Conservation (phyloP, 2,113 vertebrate genomes). For the Hemicordylus capensis region DNA sequence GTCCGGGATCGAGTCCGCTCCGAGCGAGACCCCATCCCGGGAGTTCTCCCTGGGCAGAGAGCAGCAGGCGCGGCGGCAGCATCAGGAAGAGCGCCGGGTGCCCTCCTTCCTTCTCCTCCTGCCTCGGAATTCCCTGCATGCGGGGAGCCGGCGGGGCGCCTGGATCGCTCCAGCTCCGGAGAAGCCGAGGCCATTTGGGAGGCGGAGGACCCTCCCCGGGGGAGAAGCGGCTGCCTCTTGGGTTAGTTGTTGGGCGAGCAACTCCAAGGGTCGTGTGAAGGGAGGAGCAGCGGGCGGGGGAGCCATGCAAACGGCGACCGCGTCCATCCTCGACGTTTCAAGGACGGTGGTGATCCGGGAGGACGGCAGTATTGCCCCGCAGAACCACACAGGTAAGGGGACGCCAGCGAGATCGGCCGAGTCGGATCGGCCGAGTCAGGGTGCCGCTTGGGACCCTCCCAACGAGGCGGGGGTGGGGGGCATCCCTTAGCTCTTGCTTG, state of each 20-base stretch:
- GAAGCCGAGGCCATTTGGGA: not conserved
- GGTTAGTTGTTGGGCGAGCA: not conserved
- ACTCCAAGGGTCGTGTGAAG: not conserved
- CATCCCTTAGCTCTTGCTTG: too few species aligned
- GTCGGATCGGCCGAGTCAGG: too few species aligned
- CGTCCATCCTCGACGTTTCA: conserved; percentile 65
- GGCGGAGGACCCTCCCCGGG: not conserved
- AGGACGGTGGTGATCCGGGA: conserved; percentile 46
- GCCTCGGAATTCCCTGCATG: not conserved
- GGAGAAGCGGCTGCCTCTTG: not conserved
- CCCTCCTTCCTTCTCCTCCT: too few species aligned
- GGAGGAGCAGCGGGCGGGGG: not conserved
- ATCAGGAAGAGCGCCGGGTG: not conserved
- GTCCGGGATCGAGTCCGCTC: not conserved
- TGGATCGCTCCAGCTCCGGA: not conserved
- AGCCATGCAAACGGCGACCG: conserved; percentile 76
- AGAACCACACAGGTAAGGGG: conserved; percentile 76
- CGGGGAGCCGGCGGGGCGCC: not conserved
- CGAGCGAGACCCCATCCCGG: too few species aligned
- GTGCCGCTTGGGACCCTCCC: not conserved
- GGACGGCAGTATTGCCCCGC: conserved; percentile 41
- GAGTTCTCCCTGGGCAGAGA: not conserved
- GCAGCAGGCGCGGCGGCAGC: not conserved
- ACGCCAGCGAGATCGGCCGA: not conserved
- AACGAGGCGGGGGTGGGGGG: rapidly evolving